Evolutionary conservation across 2,113 vertebrate species (phyloP), one percentile per base, ranked within the genome.

Genomic region (Mesitornis unicolor): DNA sequence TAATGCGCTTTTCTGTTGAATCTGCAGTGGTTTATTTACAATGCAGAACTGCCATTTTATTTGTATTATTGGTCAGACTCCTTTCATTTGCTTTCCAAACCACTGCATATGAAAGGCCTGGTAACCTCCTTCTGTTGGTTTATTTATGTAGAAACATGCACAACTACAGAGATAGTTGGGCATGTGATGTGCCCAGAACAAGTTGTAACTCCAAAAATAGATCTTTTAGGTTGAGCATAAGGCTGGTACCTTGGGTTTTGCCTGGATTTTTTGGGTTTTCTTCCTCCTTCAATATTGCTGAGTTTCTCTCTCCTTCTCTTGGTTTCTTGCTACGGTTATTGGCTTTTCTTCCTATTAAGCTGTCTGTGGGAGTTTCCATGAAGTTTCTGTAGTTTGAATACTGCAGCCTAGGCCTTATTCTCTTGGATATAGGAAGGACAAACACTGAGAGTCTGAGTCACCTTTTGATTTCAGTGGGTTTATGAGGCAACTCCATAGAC

Each of bases 101-200:
- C 7, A 9, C 64, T 63, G 42, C 56, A 22, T 68, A 9, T 68
- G 85, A 74, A 88, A 76, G 45, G 59, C 45, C 86, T 85, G 83
- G 83, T 95, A 86, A 45, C 48, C 50, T 33, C 11, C 56, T 69
- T 84, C 48, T 89, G 48, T 69, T 83, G 33, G n/a, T 68, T 63
- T 89, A 57, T 79, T 95, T 95, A 59, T 78, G 93, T 91, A 87
- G 84, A 85, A 93, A 75, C 45, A 45, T 31, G 26, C 20, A 42
- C 22, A 40, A 20, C 28, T 79, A 36, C 36, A 67, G 67, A 70
- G 78, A 21, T 42, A 53, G 11, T 17, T 87, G 82, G 50, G 70
- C 78, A 95, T 74, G 33, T 82, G 65, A 73, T 77, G 33, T 85
- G 35, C 45, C 61, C 45, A 45, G 84, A 85, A 94, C 56, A 87